Evolutionary conservation across 2,113 vertebrate genomes (phyloP).

Genomic region (Ailuropoda melanoleuca): DNA sequence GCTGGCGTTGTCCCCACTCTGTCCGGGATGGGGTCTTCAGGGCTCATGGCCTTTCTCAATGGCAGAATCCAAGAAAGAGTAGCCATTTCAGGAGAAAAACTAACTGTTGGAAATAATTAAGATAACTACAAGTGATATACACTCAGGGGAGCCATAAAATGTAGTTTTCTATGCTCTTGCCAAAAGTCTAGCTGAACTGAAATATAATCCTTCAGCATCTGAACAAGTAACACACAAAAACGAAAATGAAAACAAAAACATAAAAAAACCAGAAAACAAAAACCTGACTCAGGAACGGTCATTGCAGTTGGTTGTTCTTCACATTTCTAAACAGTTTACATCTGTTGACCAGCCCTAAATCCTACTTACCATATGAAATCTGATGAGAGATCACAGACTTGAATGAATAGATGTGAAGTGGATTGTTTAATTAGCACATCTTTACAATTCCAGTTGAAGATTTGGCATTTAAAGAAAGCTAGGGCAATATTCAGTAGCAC

Average conservation of each 20-base stretch:
- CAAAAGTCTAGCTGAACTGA: slow-evolving; percentile 45
- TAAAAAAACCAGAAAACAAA: neutral
- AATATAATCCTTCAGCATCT: slow-evolving; percentile 43
- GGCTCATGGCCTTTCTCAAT: neutral
- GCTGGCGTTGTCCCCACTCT: neutral
- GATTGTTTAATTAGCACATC: slow-evolving; percentile 72
- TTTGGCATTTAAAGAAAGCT: slow-evolving; percentile 51
- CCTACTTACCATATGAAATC: neutral
- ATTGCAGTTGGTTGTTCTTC: neutral
- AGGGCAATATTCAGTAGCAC: slow-evolving; percentile 54
- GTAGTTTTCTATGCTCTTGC: neutral
- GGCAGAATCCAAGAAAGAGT: neutral
- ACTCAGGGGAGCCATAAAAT: slow-evolving; percentile 5
- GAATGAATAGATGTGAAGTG: slow-evolving; percentile 59
- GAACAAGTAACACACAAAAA: neutral
- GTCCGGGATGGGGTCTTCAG: too few relatives aligned
- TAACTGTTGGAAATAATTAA: slow-evolving; percentile 60
- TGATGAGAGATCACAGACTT: slow-evolving; percentile 47
- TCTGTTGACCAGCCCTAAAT: slow-evolving; percentile 62
- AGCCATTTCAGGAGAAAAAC: neutral
- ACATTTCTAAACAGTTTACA: slow-evolving; percentile 39
- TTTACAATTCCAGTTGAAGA: slow-evolving; percentile 47
- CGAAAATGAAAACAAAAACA: neutral
- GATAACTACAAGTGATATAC: slow-evolving; percentile 1
- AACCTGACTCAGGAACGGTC: neutral